Conservation (phyloP, 2,888 invertebrate genomes). For the Hetaerina titia region DNA sequence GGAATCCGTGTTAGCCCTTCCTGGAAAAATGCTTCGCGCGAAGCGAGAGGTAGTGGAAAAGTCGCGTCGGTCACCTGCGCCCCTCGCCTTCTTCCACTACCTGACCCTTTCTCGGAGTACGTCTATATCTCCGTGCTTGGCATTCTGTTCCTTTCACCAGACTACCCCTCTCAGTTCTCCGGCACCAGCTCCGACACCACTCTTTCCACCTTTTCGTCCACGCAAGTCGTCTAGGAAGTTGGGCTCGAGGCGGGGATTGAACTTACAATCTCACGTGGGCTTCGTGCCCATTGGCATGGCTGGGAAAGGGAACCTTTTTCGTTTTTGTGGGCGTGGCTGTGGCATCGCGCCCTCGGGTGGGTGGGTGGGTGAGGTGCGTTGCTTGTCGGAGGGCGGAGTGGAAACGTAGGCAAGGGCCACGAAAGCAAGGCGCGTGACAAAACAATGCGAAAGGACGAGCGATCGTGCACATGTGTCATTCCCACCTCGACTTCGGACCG, state of each 20-base stretch:
- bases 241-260: too few species aligned
- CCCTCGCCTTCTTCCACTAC: background rate
- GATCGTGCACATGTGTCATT: conserved; percentile 31
- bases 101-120: background rate
- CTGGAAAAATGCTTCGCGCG: background rate
- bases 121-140: background rate
- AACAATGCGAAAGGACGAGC: background rate
- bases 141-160: background rate
- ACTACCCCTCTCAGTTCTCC: too few species aligned
- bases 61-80: too few species aligned
- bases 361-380: background rate
- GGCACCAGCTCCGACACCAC: too few species aligned
- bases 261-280: too few species aligned
- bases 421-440: conserved; percentile 5
- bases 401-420: background rate
- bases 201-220: background rate
- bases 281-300: too few species aligned
- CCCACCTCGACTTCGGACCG: conserved; percentile 37
- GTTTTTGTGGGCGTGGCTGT: too few species aligned
- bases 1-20: background rate
- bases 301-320: too few species aligned
- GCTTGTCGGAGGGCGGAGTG: background rate
- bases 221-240: background rate
- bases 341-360: background rate
- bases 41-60: background rate